A percentile compares a stretch with the other conserved stretches of the same genome.
These are phyloP conservation scores for Ambastaia sidthimunki DNA, from an alignment of 2,797 vertebrate genomes.

Conservation along the genomic window DNA sequence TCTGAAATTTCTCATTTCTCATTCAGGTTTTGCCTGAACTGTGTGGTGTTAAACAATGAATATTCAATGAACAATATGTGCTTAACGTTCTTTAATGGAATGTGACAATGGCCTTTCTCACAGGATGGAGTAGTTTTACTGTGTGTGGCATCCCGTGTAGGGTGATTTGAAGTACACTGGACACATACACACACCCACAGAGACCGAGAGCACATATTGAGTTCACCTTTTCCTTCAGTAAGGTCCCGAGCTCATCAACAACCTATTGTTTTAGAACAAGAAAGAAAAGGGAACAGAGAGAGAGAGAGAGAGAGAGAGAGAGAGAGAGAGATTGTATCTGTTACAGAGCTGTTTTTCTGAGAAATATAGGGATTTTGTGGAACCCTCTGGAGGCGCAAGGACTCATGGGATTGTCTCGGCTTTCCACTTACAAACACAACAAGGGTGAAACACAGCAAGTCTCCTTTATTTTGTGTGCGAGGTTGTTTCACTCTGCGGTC, in stretches of 20 bases:
- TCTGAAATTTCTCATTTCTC: background rate
- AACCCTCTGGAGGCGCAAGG: constrained; percentile 22
- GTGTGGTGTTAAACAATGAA: background rate
- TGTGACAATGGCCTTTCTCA: background rate
- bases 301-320: constrained; percentile 8
- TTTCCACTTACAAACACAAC: constrained; percentile 14
- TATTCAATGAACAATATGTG: background rate
- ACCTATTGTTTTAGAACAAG: constrained; percentile 52
- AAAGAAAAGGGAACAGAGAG: background rate
- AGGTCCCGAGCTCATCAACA: constrained; percentile 46
- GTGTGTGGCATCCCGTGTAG: constrained; percentile 1
- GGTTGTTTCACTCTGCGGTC: background rate
- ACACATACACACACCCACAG: constrained; percentile 33
- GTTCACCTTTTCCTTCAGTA: constrained; percentile 47
- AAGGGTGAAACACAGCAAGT: constrained; percentile 3
- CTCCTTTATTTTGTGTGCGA: background rate
- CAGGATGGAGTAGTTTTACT: background rate
- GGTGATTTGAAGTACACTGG: constrained; percentile 17
- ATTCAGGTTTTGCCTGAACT: background rate
- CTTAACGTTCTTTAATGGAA: constrained; percentile 15
- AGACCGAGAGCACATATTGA: constrained; percentile 18
- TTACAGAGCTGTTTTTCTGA: background rate
- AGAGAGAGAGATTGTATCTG: constrained; percentile 15
- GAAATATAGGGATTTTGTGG: background rate
- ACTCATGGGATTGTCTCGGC: constrained; percentile 8